Conservation (phyloP, 2,113 vertebrate genomes). For the Tetrax tetrax region DNA sequence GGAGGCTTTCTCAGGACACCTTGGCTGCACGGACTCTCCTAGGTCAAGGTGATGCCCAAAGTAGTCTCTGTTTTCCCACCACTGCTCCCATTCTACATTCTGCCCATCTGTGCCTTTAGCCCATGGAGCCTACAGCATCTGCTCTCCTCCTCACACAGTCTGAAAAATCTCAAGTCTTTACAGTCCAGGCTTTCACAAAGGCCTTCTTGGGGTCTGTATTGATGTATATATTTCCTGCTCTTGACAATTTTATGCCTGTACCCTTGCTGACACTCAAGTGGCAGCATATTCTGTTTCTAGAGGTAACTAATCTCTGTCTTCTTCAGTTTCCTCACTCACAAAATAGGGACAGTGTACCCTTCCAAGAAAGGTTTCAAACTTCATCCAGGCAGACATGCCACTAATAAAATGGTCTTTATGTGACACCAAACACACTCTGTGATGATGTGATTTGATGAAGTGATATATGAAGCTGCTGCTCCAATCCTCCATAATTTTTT, state of each 20-base stretch:
- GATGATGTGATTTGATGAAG: neutral
- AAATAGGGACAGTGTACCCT: neutral
- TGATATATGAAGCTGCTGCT: neutral
- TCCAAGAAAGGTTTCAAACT: neutral
- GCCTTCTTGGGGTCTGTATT: too few species aligned
- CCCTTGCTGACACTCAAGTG: too few species aligned
- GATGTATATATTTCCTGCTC: too few species aligned
- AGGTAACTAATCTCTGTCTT: neutral
- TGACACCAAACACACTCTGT: neutral
- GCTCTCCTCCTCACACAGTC: too few species aligned
- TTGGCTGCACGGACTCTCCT: neutral
- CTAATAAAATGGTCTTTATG: neutral
- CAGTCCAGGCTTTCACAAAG: too few species aligned
- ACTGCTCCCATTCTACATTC: too few species aligned
- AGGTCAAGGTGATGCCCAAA: too few species aligned
- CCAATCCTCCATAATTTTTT: neutral
- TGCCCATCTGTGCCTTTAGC: too few species aligned
- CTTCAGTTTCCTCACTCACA: neutral
- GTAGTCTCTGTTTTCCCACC: too few species aligned
- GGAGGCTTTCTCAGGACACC: neutral
- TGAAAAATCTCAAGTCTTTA: too few species aligned
- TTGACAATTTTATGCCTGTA: too few species aligned
- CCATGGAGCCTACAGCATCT: too few species aligned
- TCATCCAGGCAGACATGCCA: neutral
- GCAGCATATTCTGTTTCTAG: neutral